Conservation (phyloP, 2,797 vertebrate genomes). For the Enteromius treurensis region DNA sequence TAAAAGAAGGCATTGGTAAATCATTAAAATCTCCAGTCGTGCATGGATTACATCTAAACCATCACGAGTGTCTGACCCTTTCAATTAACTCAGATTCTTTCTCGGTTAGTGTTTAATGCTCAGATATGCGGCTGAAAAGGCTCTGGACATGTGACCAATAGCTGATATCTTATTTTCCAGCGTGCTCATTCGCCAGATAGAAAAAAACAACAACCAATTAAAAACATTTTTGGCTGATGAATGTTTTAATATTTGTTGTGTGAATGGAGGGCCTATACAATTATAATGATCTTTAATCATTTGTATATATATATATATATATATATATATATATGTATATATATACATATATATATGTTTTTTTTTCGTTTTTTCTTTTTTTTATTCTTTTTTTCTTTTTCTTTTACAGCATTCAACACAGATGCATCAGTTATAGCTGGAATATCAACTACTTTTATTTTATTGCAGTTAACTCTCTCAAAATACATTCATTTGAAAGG, state of each 20-base stretch:
- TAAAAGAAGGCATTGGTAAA: not conserved
- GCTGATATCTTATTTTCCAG: not conserved
- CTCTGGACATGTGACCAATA: not conserved
- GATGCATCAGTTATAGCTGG: not conserved
- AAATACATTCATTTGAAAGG: not conserved
- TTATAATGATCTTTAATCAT: too few species aligned
- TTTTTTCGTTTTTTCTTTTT: too few species aligned
- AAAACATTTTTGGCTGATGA: not conserved
- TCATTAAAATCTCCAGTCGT: not conserved
- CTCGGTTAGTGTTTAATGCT: constrained; percentile 5
- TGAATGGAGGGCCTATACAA: too few species aligned
- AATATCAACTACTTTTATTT: not conserved
- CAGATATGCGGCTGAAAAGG: not conserved
- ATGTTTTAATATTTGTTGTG: not conserved
- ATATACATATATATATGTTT: too few species aligned
- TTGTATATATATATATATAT: too few species aligned
- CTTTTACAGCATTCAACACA: not conserved
- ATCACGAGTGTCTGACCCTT: not conserved
- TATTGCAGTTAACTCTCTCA: not conserved
- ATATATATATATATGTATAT: too few species aligned
- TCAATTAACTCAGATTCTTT: not conserved
- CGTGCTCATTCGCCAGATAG: not conserved
- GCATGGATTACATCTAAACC: not conserved
- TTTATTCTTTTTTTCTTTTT: not conserved
- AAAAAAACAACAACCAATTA: not conserved